phyloP scores from a whole-genome alignment of 1,140 invertebrate species.

The Drosophila kurseongensis region DNA sequence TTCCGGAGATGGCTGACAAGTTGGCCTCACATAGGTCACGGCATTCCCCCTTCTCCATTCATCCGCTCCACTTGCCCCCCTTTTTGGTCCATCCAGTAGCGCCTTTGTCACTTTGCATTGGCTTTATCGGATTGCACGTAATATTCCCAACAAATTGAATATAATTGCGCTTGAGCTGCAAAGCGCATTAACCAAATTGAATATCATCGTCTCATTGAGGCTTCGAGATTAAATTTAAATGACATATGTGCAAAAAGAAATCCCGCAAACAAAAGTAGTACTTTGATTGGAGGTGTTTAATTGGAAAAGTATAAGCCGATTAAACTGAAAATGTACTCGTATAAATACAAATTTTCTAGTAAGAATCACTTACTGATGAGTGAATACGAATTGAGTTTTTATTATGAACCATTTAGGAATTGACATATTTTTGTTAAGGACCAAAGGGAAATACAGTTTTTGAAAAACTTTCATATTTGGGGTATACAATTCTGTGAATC shows the following conservation, averaged over 20 bases:
- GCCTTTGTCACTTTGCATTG: slow-evolving; percentile 69
- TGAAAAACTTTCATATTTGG: not conserved
- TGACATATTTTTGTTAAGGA: not conserved
- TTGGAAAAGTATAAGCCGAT: slow-evolving; percentile 29
- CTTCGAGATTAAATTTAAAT: slow-evolving; percentile 60
- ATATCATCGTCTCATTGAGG: slow-evolving; percentile 48
- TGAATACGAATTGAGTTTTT: not conserved
- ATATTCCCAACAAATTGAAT: slow-evolving; percentile 80
- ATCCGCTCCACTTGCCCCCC: not conserved
- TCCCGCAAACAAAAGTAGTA: slow-evolving; percentile 3
- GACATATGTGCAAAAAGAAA: slow-evolving; percentile 42
- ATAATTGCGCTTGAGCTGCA: slow-evolving; percentile 80
- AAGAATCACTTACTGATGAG: not conserved
- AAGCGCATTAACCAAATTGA: slow-evolving; percentile 81
- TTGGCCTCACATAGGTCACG: slow-evolving; percentile 44
- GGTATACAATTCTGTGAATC: too few species aligned
- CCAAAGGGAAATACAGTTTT: too few species aligned
- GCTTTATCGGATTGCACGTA: slow-evolving; percentile 77
- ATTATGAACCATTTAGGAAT: too few species aligned
- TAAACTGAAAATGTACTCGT: too few species aligned
- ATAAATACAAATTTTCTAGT: too few species aligned
- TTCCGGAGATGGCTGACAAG: slow-evolving; percentile 25
- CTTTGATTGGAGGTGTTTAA: slow-evolving; percentile 37
- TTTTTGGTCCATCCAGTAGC: slow-evolving; percentile 13
- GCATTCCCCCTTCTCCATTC: not conserved